Conservation (phyloP, 2,113 vertebrate genomes). For the Pontoporia blainvillei region DNA sequence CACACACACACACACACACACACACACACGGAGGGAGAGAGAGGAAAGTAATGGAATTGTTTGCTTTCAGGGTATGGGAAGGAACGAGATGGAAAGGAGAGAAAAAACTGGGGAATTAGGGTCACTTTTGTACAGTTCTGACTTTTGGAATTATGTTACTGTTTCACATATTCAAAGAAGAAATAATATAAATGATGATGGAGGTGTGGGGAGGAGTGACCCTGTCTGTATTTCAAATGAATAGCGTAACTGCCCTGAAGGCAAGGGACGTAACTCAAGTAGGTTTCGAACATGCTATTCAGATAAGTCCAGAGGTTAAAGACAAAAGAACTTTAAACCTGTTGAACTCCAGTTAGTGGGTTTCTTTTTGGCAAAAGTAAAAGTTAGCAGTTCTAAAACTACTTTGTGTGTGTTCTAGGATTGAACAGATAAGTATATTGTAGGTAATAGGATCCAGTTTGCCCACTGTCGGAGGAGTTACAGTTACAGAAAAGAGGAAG, state of each 20-base stretch:
- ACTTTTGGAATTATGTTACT: neutral
- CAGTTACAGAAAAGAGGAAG: neutral
- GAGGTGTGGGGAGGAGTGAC: neutral
- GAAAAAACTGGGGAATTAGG: neutral
- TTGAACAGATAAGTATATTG: neutral
- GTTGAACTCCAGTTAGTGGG: neutral
- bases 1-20: too few relatives aligned
- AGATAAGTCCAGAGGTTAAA: neutral
- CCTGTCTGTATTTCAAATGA: neutral
- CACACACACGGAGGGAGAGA: neutral
- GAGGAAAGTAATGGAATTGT: neutral
- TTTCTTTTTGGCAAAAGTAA: neutral
- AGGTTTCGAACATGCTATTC: neutral
- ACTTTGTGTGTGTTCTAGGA: neutral
- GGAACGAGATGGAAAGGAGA: neutral
- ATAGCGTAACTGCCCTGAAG: neutral
- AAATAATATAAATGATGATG: neutral
- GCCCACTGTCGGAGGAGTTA: neutral
- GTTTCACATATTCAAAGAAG: neutral
- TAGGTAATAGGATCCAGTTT: neutral
- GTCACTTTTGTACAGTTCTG: neutral
- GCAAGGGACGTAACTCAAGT: neutral
- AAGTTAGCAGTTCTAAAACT: neutral
- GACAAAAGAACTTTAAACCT: neutral
- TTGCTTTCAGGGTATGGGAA: neutral